Conservation (phyloP, 2,888 invertebrate genomes). For the Syritta pipiens region DNA sequence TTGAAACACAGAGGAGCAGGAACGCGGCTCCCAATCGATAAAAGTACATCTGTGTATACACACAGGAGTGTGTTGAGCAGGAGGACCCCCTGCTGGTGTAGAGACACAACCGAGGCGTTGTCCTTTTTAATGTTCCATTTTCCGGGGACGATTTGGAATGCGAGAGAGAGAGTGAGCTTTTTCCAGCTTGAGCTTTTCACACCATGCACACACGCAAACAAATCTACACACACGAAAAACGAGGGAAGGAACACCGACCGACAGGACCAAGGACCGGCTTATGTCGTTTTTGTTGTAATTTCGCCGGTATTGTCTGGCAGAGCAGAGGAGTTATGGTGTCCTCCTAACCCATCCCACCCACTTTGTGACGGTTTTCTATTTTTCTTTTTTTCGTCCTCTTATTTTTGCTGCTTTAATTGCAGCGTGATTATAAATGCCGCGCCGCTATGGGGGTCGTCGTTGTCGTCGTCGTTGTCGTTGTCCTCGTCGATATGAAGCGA, state of each 20-base stretch:
- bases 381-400: not conserved
- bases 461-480: not conserved
- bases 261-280: slow-evolving; percentile 9
- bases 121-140: slow-evolving; percentile 64
- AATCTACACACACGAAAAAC: too few species aligned
- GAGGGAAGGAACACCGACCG: too few species aligned
- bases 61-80: slow-evolving; percentile 6
- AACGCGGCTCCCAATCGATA: slow-evolving; percentile 42
- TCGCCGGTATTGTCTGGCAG: slow-evolving; percentile 48
- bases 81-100: slow-evolving; percentile 49
- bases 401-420: slow-evolving; percentile 54
- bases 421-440: slow-evolving; percentile 60
- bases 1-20: not conserved
- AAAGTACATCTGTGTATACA: slow-evolving; percentile 14
- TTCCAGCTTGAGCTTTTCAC: not conserved
- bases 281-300: slow-evolving; percentile 39
- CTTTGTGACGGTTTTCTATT: not conserved
- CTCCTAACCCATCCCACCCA: not conserved
- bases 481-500: not conserved
- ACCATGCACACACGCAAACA: not conserved
- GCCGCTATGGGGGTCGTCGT: slow-evolving; percentile 31
- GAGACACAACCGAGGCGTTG: slow-evolving; percentile 66
- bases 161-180: slow-evolving; percentile 21
- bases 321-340: slow-evolving; percentile 1
- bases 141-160: slow-evolving; percentile 5